A percentile compares a stretch with the other conserved stretches of the same genome.
These are phyloP conservation scores for Acipenser oxyrinchus DNA, from an alignment of 2,797 vertebrate species.

Conservation along the genomic window DNA sequence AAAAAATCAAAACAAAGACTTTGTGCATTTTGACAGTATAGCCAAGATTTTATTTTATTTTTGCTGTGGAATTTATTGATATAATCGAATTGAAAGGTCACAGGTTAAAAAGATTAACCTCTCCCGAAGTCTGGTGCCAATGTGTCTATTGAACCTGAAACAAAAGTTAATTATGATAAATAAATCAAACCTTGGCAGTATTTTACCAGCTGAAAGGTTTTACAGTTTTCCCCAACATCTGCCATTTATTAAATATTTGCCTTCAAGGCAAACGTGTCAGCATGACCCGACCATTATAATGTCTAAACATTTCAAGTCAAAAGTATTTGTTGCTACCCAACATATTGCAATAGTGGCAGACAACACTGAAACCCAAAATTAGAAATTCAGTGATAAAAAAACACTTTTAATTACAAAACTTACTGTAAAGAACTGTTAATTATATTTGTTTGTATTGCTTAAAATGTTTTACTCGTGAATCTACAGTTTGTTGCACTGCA, in stretches of 20 bases:
- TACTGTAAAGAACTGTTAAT: too few relatives aligned
- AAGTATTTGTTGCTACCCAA: too few relatives aligned
- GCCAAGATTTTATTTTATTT: not conserved
- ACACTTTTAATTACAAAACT: too few relatives aligned
- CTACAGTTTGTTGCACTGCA: slow-evolving; percentile 1
- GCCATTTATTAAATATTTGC: not conserved
- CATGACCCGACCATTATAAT: too few relatives aligned
- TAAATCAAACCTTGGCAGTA: not conserved
- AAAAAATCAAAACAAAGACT: too few relatives aligned
- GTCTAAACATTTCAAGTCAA: too few relatives aligned
- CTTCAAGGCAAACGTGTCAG: not conserved
- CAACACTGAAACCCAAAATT: too few relatives aligned
- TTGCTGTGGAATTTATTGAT: not conserved
- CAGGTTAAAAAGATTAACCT: not conserved
- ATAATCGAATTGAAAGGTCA: not conserved
- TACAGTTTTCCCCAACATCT: not conserved
- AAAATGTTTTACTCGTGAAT: not conserved
- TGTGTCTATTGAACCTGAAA: slow-evolving; percentile 7
- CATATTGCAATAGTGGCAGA: too few relatives aligned
- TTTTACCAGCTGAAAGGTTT: too few relatives aligned
- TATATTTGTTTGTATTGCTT: too few relatives aligned
- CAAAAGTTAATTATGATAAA: not conserved
- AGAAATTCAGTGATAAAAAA: too few relatives aligned
- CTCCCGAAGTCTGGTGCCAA: not conserved
- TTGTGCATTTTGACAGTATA: too few relatives aligned